Evolutionary conservation across 2,888 invertebrate genomes (phyloP).

Genomic region (Lasioglossum morio): DNA sequence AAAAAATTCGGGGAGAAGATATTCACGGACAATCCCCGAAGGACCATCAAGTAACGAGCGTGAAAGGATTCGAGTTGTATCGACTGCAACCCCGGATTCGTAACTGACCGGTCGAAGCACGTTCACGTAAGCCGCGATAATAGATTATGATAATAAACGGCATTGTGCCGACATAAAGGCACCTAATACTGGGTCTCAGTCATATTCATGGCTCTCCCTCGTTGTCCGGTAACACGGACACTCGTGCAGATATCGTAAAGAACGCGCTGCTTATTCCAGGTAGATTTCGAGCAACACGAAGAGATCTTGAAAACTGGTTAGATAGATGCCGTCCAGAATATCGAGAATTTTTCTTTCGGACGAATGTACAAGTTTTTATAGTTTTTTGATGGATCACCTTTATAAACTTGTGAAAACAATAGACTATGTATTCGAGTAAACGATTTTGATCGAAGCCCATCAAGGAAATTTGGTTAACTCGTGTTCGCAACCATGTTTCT

Average conservation of each 20-base stretch:
- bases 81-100: slow-evolving; percentile 46
- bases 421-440: neutral
- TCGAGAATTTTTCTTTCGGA: neutral
- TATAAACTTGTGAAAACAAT: neutral
- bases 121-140: slow-evolving; percentile 78
- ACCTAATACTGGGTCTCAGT: slow-evolving; percentile 68
- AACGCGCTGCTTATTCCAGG: slow-evolving; percentile 57
- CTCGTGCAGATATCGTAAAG: slow-evolving; percentile 59
- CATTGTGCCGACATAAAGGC: slow-evolving; percentile 79
- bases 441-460: neutral
- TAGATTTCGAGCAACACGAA: slow-evolving; percentile 49
- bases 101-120: slow-evolving; percentile 59
- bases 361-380: neutral
- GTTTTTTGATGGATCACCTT: neutral
- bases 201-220: slow-evolving; percentile 65
- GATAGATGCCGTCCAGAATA: neutral
- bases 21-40: slow-evolving; percentile 51
- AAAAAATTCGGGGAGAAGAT: slow-evolving; percentile 24
- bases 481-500: neutral
- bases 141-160: slow-evolving; percentile 83
- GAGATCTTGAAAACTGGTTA: slow-evolving; percentile 10
- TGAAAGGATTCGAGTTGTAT: slow-evolving; percentile 55
- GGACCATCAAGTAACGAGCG: slow-evolving; percentile 61
- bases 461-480: neutral
- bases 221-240: slow-evolving; percentile 58